phyloP scores from a whole-genome alignment of 1,140 invertebrate genomes.

The Leptopilina clavipes region DNA sequence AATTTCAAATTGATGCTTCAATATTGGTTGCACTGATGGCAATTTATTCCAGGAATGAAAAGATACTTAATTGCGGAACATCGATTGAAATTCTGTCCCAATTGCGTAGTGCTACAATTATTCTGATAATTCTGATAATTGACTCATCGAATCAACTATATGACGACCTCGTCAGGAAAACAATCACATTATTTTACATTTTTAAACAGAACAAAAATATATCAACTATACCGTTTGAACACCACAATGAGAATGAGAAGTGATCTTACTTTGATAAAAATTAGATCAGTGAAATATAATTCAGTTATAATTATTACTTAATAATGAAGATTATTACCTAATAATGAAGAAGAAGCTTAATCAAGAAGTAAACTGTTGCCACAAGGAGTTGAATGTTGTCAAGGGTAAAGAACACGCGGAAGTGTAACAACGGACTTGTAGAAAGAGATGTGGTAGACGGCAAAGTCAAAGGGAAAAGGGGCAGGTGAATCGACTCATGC shows the following conservation, averaged over 20 bases:
- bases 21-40: background rate
- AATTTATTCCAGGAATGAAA: background rate
- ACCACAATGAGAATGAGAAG: too few relatives aligned
- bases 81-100: background rate
- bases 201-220: too few relatives aligned
- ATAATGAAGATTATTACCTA: too few relatives aligned
- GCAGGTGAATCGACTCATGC: slow-evolving; percentile 57
- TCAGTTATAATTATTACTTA: too few relatives aligned
- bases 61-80: background rate
- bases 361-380: too few relatives aligned
- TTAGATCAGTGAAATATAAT: too few relatives aligned
- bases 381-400: background rate
- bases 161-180: too few relatives aligned
- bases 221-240: too few relatives aligned
- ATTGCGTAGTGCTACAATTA: background rate
- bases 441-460: slow-evolving; percentile 43
- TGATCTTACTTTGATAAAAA: too few relatives aligned
- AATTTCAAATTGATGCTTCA: background rate
- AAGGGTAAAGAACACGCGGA: background rate
- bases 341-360: too few relatives aligned
- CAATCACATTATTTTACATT: too few relatives aligned
- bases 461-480: slow-evolving; percentile 44
- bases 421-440: slow-evolving; percentile 40
- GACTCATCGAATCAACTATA: too few relatives aligned
- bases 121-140: background rate